Conservation (phyloP, 2,888 invertebrate genomes). For the Drosophila borealis region DNA sequence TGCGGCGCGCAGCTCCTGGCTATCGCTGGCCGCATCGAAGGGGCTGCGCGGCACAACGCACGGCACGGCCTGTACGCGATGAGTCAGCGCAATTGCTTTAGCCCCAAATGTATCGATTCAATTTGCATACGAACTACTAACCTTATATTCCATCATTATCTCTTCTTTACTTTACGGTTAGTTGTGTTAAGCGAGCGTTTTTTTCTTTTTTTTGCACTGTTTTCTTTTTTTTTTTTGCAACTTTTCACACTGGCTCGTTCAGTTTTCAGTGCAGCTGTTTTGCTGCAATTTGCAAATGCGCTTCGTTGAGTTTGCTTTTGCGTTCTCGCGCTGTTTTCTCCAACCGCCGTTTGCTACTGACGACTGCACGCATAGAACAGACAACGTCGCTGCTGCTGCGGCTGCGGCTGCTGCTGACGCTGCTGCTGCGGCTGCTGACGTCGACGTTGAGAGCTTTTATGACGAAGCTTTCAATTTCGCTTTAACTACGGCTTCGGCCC, state of each 20-base stretch:
- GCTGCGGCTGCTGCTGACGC: neutral
- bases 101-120: slow-evolving; percentile 41
- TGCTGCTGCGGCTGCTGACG: neutral
- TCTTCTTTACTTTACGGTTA: slow-evolving; percentile 8
- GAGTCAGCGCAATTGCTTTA: slow-evolving; percentile 10
- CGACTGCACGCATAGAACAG: slow-evolving; percentile 28
- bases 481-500: slow-evolving; percentile 34
- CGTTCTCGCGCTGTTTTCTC: slow-evolving; percentile 1
- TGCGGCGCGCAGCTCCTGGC: slow-evolving; percentile 88
- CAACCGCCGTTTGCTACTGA: slow-evolving; percentile 43
- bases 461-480: slow-evolving; percentile 35
- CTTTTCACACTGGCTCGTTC: neutral
- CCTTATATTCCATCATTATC: slow-evolving; percentile 66
- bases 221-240: too few species aligned
- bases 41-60: slow-evolving; percentile 87
- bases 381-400: slow-evolving; percentile 10
- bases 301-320: too few species aligned
- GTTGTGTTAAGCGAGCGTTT: neutral
- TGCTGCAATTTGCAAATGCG: too few species aligned
- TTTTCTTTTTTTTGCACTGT: too few species aligned
- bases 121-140: slow-evolving; percentile 35
- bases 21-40: slow-evolving; percentile 89
- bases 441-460: neutral
- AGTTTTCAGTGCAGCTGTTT: neutral
- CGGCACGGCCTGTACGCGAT: slow-evolving; percentile 84